These are phyloP conservation scores for Australoheros scitulus DNA, from an alignment of 2,113 vertebrate species.

Conservation along the genomic window DNA sequence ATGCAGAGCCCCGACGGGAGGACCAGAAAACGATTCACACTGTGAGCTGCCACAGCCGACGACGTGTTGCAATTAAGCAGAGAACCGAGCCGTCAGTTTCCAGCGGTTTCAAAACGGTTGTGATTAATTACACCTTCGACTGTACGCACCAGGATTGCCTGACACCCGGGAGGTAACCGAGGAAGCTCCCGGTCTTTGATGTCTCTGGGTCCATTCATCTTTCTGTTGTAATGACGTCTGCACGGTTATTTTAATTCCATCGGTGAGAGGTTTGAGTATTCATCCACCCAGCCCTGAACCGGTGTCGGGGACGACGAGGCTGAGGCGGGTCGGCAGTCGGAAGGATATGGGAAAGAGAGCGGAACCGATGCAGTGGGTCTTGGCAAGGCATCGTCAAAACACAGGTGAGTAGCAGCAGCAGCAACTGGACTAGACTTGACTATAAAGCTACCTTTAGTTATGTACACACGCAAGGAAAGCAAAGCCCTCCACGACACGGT, in stretches of 20 bases:
- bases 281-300: constrained; percentile 9
- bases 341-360: constrained; percentile 78
- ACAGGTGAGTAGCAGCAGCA: constrained; percentile 74
- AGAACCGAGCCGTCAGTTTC: constrained; percentile 14
- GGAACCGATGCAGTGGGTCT: constrained; percentile 75
- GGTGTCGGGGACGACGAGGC: constrained; percentile 53
- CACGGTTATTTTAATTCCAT: constrained; percentile 30
- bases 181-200: constrained; percentile 17
- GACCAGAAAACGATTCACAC: constrained; percentile 31
- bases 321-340: constrained; percentile 53
- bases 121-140: constrained; percentile 18
- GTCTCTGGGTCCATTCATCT: constrained; percentile 43
- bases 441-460: not conserved
- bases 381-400: constrained; percentile 71
- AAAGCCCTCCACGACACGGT: not conserved
- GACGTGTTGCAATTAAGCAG: constrained; percentile 64
- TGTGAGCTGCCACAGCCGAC: constrained; percentile 41
- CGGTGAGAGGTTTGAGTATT: constrained; percentile 42
- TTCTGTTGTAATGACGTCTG: constrained; percentile 57
- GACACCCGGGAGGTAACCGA: constrained; percentile 30
- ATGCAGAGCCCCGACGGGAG: constrained; percentile 27
- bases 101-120: not conserved
- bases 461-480: not conserved
- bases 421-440: not conserved
- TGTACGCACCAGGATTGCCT: constrained; percentile 14